phyloP scores from a whole-genome alignment of 1,140 invertebrate species.

The Ruditapes philippinarum region DNA sequence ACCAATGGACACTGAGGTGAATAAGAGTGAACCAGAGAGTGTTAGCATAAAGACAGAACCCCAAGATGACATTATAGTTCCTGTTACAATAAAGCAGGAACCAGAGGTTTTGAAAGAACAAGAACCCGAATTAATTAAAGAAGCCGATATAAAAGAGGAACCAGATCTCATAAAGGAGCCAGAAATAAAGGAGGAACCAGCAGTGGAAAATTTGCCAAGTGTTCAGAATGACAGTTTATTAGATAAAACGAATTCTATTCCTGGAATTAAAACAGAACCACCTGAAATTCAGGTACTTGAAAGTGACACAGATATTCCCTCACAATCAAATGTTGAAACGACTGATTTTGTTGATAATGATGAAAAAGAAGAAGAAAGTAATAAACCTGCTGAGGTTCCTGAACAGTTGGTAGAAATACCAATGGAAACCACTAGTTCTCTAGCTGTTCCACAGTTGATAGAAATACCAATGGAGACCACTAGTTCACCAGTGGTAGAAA shows the following conservation, averaged over 20 bases:
- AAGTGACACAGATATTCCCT: neutral
- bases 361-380: neutral
- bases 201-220: neutral
- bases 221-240: neutral
- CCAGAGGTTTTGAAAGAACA: too few species aligned
- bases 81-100: neutral
- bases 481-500: neutral
- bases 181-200: neutral
- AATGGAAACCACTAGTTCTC: too few species aligned
- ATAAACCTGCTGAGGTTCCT: neutral
- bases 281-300: neutral
- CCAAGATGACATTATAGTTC: neutral
- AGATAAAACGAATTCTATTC: neutral
- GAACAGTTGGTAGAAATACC: neutral
- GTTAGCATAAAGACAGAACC: neutral
- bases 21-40: neutral
- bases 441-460: too few species aligned
- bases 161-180: neutral
- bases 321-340: neutral
- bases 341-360: neutral
- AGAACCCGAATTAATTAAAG: neutral
- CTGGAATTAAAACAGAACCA: constrained; percentile 26
- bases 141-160: neutral
- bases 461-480: neutral
- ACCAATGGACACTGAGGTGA: constrained; percentile 25